phyloP scores from a whole-genome alignment of 2,888 invertebrate genomes.

The Oxycera nigricornis region DNA sequence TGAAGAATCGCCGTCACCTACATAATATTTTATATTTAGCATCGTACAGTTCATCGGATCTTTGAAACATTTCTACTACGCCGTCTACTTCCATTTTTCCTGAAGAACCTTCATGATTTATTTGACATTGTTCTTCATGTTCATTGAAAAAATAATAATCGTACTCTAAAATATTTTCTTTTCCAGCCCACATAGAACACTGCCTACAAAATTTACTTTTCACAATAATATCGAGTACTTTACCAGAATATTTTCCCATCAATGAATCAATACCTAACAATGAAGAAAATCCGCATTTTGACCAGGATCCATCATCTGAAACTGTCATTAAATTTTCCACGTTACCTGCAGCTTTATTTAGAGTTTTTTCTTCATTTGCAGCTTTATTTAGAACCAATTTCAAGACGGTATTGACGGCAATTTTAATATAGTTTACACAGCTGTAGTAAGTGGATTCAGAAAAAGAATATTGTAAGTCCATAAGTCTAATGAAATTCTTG shows the following conservation, averaged over 20 bases:
- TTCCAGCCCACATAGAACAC: neutral
- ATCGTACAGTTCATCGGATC: neutral
- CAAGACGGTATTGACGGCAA: neutral
- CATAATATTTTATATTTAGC: neutral
- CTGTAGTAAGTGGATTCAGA: neutral
- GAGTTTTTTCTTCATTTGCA: neutral
- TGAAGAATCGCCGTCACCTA: neutral
- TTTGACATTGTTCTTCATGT: neutral
- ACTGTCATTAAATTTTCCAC: too few relatives aligned
- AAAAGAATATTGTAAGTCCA: neutral
- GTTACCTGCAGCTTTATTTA: neutral
- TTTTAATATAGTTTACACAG: neutral
- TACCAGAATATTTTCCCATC: too few relatives aligned
- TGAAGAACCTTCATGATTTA: neutral
- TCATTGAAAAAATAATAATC: neutral
- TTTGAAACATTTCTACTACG: neutral
- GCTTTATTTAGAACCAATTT: neutral
- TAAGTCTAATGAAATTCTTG: neutral
- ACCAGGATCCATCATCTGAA: neutral
- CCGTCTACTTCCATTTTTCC: conserved; percentile 2
- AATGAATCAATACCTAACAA: too few relatives aligned
- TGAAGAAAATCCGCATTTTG: too few relatives aligned
- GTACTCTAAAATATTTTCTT: neutral
- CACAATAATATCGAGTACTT: too few relatives aligned
- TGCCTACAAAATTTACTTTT: neutral